Conservation (phyloP, 2,113 vertebrate species). For the Synodontis membranacea region DNA sequence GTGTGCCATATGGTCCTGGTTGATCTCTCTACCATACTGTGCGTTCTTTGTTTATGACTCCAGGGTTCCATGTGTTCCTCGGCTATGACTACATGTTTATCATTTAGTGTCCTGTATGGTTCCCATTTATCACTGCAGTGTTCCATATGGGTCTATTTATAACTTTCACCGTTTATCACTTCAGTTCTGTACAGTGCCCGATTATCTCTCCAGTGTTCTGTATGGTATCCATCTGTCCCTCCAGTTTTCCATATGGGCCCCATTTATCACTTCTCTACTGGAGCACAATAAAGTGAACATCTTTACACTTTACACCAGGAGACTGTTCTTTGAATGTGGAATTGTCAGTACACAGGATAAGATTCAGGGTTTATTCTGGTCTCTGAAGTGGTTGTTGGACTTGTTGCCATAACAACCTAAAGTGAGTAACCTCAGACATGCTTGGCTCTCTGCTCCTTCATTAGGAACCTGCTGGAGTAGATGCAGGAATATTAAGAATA, state of each 20-base stretch:
- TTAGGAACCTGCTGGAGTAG: neutral
- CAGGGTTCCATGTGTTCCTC: neutral
- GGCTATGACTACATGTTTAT: too few relatives aligned
- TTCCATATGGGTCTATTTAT: neutral
- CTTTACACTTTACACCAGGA: neutral
- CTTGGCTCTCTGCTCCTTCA: neutral
- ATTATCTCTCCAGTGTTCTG: neutral
- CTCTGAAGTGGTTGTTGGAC: neutral
- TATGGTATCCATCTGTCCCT: neutral
- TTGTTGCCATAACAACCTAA: constrained; percentile 1
- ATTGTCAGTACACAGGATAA: neutral
- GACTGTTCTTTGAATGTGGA: neutral
- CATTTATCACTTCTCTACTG: neutral
- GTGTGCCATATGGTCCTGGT: neutral
- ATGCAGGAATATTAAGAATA: neutral
- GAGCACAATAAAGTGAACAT: neutral
- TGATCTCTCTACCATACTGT: too few relatives aligned
- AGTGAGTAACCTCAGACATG: neutral
- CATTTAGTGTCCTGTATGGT: neutral
- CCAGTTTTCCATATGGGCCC: neutral
- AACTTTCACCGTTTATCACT: neutral
- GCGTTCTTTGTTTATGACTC: neutral
- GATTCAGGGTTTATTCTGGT: neutral
- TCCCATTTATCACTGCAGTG: neutral
- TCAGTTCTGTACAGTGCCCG: neutral